phyloP scores from a whole-genome alignment of 2,888 invertebrate genomes.

The Eilema depressum region DNA sequence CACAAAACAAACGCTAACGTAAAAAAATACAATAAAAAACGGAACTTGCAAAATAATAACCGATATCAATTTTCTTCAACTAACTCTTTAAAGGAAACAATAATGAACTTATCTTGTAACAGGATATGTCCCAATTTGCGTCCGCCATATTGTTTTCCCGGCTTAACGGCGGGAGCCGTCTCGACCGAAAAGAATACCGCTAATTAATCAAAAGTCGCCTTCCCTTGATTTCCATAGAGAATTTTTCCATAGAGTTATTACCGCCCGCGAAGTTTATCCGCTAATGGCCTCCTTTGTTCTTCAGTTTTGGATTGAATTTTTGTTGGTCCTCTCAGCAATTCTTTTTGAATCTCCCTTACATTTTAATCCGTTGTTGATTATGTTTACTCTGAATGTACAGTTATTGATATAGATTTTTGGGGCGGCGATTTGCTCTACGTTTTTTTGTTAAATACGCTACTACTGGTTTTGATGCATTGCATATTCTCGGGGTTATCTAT shows the following conservation, averaged over 20 bases:
- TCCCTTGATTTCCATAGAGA: slow-evolving; percentile 85
- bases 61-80: not conserved
- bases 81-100: slow-evolving; percentile 35
- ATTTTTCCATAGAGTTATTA: slow-evolving; percentile 61
- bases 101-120: slow-evolving; percentile 60
- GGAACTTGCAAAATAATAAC: not conserved
- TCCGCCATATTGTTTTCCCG: slow-evolving; percentile 79
- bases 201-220: slow-evolving; percentile 85
- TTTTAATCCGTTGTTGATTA: slow-evolving; percentile 72
- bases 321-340: slow-evolving; percentile 68
- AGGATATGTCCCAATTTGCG: slow-evolving; percentile 75
- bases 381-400: slow-evolving; percentile 57
- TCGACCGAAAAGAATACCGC: slow-evolving; percentile 82
- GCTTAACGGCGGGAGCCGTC: slow-evolving; percentile 72
- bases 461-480: not conserved
- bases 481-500: not conserved
- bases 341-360: slow-evolving; percentile 64
- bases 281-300: slow-evolving; percentile 81
- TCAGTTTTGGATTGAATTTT: slow-evolving; percentile 77
- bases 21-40: not conserved
- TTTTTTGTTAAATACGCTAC: not conserved
- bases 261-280: slow-evolving; percentile 74
- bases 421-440: not conserved
- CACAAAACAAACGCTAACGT: not conserved
- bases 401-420: slow-evolving; percentile 53